Percentiles rank a stretch among this genome's conserved stretches.
These are phyloP conservation scores for Aleiodes alternator DNA, from an alignment of 2,888 invertebrate species.

Conservation along the genomic window DNA sequence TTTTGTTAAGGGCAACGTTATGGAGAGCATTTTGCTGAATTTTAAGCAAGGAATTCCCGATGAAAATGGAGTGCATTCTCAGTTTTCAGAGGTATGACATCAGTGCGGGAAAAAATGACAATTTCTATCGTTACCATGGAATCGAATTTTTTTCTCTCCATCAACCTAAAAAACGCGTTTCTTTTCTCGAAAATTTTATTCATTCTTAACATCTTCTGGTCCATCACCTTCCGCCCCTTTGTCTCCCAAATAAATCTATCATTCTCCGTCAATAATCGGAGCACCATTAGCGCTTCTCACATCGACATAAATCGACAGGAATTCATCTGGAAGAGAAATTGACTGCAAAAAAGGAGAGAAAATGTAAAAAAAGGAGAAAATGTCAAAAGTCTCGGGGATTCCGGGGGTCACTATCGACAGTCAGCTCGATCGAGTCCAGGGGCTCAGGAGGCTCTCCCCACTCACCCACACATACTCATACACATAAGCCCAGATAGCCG, in stretches of 20 bases:
- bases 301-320: not conserved
- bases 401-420: conserved; percentile 26
- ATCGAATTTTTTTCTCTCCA: too few relatives aligned
- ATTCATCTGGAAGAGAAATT: not conserved
- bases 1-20: too few relatives aligned
- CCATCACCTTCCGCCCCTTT: too few relatives aligned
- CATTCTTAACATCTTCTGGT: too few relatives aligned
- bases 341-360: not conserved
- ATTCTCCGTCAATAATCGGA: not conserved
- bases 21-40: too few relatives aligned
- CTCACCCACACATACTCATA: not conserved
- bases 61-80: too few relatives aligned
- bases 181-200: not conserved
- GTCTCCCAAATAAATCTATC: not conserved
- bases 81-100: too few relatives aligned
- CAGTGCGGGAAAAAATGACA: too few relatives aligned
- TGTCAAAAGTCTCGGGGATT: not conserved
- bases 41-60: too few relatives aligned
- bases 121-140: too few relatives aligned
- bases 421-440: conserved; percentile 26
- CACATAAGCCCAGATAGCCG: conserved; percentile 15
- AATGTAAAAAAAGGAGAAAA: not conserved
- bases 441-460: too few relatives aligned
- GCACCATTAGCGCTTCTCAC: not conserved
- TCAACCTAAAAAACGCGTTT: too few relatives aligned